These are phyloP conservation scores for Brotula barbata DNA, from an alignment of 2,797 vertebrate species.

Conservation along the genomic window DNA sequence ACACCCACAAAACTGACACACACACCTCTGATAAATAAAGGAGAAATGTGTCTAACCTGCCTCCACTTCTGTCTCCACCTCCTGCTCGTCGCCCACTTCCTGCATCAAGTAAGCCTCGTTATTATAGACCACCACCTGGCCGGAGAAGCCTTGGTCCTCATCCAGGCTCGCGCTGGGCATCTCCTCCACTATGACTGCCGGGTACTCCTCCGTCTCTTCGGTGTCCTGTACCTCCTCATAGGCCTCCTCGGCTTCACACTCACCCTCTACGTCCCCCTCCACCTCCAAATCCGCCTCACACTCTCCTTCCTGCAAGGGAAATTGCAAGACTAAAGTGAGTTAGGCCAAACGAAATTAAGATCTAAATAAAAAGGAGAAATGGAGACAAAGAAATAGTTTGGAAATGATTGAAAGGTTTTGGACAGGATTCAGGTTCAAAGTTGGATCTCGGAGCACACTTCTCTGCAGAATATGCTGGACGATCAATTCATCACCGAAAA, in stretches of 20 bases:
- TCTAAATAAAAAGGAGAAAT: not conserved
- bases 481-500: too few relatives aligned
- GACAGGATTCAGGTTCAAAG: too few relatives aligned
- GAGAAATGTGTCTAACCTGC: conserved; percentile 55
- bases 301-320: conserved; percentile 61
- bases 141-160: conserved; percentile 83
- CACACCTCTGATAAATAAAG: conserved; percentile 1
- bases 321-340: not conserved
- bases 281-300: conserved; percentile 72
- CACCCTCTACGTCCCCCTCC: conserved; percentile 71
- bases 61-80: conserved; percentile 83
- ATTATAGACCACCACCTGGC: conserved; percentile 88
- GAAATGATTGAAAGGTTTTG: too few relatives aligned
- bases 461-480: too few relatives aligned
- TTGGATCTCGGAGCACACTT: too few relatives aligned
- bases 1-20: not conserved
- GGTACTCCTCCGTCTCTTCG: conserved; percentile 79
- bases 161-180: conserved; percentile 81
- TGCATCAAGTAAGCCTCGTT: conserved; percentile 91
- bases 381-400: too few relatives aligned
- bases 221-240: conserved; percentile 72
- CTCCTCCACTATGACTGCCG: conserved; percentile 91
- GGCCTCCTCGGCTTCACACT: conserved; percentile 81
- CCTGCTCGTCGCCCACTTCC: conserved; percentile 90
- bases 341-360: not conserved